These are phyloP conservation scores for Furcifer pardalis DNA, from an alignment of 2,797 vertebrate genomes.

Conservation along the genomic window DNA sequence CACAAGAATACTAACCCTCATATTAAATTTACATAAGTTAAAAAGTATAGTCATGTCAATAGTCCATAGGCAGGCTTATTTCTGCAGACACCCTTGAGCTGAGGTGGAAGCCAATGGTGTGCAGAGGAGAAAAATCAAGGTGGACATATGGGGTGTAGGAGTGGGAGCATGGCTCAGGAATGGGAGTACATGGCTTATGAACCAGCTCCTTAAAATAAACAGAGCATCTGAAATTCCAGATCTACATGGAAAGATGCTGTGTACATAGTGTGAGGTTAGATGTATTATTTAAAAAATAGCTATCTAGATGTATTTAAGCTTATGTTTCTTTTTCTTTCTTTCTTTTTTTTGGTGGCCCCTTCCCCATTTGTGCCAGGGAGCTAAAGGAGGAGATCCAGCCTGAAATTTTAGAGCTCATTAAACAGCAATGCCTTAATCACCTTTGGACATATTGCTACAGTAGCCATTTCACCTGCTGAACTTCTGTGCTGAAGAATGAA, in stretches of 20 bases:
- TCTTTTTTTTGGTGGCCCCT: too few relatives aligned
- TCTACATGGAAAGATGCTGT: background rate
- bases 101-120: background rate
- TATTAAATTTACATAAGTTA: too few relatives aligned
- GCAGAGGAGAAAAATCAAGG: background rate
- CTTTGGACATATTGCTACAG: conserved; percentile 59
- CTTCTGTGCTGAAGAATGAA: background rate
- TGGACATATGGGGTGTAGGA: too few relatives aligned
- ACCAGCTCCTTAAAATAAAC: background rate
- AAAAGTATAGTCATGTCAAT: too few relatives aligned
- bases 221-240: background rate
- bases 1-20: too few relatives aligned
- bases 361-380: conserved; percentile 81
- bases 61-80: too few relatives aligned
- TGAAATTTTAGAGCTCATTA: conserved; percentile 98
- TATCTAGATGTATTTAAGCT: conserved; percentile 13
- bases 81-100: too few relatives aligned
- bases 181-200: background rate
- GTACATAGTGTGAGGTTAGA: background rate
- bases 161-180: too few relatives aligned
- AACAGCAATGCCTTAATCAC: conserved; percentile 97
- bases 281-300: background rate
- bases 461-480: background rate
- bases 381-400: conserved; percentile 99
- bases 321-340: conserved; percentile 53